Evolutionary conservation across 1,140 invertebrate genomes (phyloP).

Genomic region (Bombus pyrosoma): DNA sequence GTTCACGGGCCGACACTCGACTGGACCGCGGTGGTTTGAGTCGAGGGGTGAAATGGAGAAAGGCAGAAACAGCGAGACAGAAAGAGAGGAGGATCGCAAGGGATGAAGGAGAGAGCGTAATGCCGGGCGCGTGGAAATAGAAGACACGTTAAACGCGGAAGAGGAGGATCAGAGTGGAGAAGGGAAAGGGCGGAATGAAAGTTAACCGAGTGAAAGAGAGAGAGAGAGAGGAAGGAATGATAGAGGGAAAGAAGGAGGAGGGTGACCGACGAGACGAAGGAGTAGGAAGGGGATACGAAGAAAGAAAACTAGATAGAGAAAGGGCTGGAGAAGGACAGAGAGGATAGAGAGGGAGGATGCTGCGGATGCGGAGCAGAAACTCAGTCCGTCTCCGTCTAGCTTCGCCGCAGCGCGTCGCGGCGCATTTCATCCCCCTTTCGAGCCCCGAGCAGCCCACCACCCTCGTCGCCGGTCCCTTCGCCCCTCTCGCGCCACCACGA

Average conservation of each 20-base stretch:
- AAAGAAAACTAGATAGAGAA: conserved; percentile 29
- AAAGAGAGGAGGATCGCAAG: conserved; percentile 16
- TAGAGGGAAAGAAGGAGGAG: neutral
- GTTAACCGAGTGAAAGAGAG: neutral
- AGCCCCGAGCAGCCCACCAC: conserved; percentile 56
- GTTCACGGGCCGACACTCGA: conserved; percentile 60
- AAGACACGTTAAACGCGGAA: conserved; percentile 14
- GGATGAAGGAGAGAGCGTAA: neutral
- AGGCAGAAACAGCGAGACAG: conserved; percentile 32
- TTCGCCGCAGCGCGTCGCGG: conserved; percentile 75
- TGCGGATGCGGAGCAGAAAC: conserved; percentile 74
- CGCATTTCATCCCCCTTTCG: conserved; percentile 72
- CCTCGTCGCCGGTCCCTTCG: conserved; percentile 57
- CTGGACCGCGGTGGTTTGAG: conserved; percentile 57
- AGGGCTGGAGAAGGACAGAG: neutral
- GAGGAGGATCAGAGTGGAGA: neutral
- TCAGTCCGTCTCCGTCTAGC: conserved; percentile 58
- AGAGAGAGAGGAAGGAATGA: neutral
- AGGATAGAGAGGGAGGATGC: conserved; percentile 69
- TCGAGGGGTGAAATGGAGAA: conserved; percentile 47
- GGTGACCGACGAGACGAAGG: neutral
- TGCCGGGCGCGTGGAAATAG: conserved; percentile 22
- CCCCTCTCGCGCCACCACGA: conserved; percentile 58
- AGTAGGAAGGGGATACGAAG: conserved; percentile 1
- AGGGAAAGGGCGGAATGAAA: neutral